Base-by-base conservation (phyloP, 2,797 vertebrate genomes). In the Gymnodraco acuticeps region DNA sequence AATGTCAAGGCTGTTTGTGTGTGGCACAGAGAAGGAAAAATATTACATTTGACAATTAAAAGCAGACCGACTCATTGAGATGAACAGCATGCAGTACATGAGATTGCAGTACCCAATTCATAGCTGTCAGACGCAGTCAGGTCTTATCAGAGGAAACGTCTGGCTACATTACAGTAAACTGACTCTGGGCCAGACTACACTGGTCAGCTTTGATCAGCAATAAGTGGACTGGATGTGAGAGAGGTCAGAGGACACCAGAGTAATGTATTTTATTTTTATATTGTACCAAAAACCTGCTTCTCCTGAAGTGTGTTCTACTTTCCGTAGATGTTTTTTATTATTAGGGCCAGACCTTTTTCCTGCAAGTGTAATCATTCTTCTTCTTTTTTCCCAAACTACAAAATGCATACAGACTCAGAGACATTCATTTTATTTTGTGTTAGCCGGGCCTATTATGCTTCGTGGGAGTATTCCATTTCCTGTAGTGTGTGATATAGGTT, bases 81-180 rank as follows among this genome's bases (percentile, higher is more conserved):
- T 61, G 81, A 89, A 81, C 81, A 77, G 70, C 74, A 20, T 63
- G 80, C 71, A 78, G 65, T 77, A 73, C 84, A 89, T 71, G 67
- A 74, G 86, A 88, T 89, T 87, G 87, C 84, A 76, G 86, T 79
- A 76, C 69, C 61, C 69, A 61, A 82, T 84, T 79, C 83, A 73
- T 66, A 78, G 83, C 71, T 86, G 89, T 91, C 91, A 85, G 72
- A 83, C 20, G 54, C 43, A 43, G 54, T 88, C 81, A 78, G 70
- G 70, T 70, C 82, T 88, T 79, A 90, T 92, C 88, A 82, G 74
- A 91, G 87, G 88, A 91, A 91, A 90, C 73, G 78, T 88, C 88
- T 89, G 86, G 82, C 58, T 68, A 58, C 81, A 84, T 85, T 80
- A 85, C 76, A 60, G 76, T 67, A 53, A 58, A 77, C 23, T 64